Base-by-base conservation (phyloP, 2,797 vertebrate species). In the Pteropus rufus region DNA sequence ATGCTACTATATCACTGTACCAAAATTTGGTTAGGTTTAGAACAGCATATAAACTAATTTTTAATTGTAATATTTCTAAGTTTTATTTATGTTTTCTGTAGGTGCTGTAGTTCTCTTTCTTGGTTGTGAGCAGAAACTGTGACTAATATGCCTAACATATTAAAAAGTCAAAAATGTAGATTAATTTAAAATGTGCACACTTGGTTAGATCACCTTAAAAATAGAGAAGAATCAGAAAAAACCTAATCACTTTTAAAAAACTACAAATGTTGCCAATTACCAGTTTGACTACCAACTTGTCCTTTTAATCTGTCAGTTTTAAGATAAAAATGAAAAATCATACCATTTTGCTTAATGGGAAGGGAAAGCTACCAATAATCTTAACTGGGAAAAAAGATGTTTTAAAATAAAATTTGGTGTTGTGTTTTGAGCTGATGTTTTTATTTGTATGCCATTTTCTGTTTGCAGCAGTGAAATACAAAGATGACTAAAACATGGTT, bases 281-380 rank as follows among this genome's bases (percentile, higher is more conserved):
- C 34, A 31, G 52, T 73, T 92, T 81, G 15, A 31, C 79, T 91
- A 34, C 72, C 19, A 95, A 72, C 3, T 56, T 60, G 15, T 72
- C 49, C 46, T 79, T 91, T 67, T 70, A 60, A 29, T 90, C 3
- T 44, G 10, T 84, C 31, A 49, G 21, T 60, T 39, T 16, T 69
- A 80, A 93, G 64, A 92, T 49, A 15, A 83, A 93, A 89, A 70
- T 83, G 39, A 90, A 91, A 91, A 86, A 26, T 80, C n/a, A 52
- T 41, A n/a, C 29, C 65, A 36, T 46, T 90, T 93, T 95, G 82
- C 52, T 73, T 89, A 73, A n/a, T 14, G 9, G 44, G 31, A 92
- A 83, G 52, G 34, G 67, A 73, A 64, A 94, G 31, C 56, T 87
- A 29, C n/a, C 87, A 72, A 41, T 86, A 54, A 64, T 70, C 29